A percentile compares a stretch with the other conserved stretches of the same genome.
These are phyloP conservation scores for Bombus affinis DNA, from an alignment of 1,140 invertebrate species.

Conservation along the genomic window DNA sequence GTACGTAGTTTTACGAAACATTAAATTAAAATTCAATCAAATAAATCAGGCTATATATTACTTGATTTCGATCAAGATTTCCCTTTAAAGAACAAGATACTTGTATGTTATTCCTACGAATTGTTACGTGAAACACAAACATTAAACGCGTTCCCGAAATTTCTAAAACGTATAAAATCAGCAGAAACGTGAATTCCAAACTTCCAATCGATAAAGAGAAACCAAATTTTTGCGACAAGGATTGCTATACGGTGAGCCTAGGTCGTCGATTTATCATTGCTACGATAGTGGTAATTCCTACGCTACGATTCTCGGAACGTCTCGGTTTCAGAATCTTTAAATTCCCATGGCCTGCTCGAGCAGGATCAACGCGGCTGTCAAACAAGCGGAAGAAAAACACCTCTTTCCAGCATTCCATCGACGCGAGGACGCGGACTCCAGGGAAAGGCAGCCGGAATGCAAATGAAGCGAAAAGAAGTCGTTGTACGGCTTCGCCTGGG, in stretches of 20 bases:
- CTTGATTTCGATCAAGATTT: too few relatives aligned
- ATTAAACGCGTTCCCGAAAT: neutral
- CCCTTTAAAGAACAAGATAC: too few relatives aligned
- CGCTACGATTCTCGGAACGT: neutral
- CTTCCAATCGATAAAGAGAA: neutral
- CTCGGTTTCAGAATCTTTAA: neutral
- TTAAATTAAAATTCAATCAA: too few relatives aligned
- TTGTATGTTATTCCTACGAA: too few relatives aligned
- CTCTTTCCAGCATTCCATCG: neutral
- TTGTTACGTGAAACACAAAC: neutral
- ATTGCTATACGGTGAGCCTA: neutral
- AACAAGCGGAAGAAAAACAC: neutral
- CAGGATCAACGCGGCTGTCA: neutral
- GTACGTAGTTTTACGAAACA: too few relatives aligned
- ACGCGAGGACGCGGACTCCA: neutral
- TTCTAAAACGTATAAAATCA: neutral
- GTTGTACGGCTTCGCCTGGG: slow-evolving; percentile 17
- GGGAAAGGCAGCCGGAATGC: slow-evolving; percentile 8
- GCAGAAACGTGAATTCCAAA: neutral
- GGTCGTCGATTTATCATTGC: too few relatives aligned
- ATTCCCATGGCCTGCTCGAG: neutral
- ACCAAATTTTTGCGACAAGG: neutral
- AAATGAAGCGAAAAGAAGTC: slow-evolving; percentile 40
- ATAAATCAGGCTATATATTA: too few relatives aligned
- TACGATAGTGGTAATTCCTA: neutral